phyloP scores from a whole-genome alignment of 2,888 invertebrate genomes.

The Nemotelus nigrinus region DNA sequence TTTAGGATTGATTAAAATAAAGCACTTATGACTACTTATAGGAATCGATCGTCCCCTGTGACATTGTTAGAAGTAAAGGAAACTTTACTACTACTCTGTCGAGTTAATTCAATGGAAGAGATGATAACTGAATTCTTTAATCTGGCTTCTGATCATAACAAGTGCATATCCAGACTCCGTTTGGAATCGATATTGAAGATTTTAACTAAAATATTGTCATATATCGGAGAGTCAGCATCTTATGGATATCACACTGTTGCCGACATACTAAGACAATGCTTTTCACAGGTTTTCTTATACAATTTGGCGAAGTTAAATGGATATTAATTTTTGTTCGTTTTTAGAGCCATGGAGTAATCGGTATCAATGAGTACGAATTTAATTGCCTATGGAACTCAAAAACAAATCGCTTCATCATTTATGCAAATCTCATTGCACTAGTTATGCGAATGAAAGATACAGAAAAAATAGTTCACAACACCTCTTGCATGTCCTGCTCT shows the following conservation, averaged over 20 bases:
- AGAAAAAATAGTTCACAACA: constrained; percentile 60
- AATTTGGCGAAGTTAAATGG: neutral
- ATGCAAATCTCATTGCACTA: constrained; percentile 61
- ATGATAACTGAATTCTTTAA: constrained; percentile 59
- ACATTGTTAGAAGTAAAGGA: constrained; percentile 62
- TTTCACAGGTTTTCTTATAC: constrained; percentile 53
- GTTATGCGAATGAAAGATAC: constrained; percentile 63
- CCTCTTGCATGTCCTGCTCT: constrained; percentile 59
- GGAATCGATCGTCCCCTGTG: constrained; percentile 60
- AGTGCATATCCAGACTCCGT: constrained; percentile 59
- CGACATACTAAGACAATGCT: constrained; percentile 60
- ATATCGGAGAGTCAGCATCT: constrained; percentile 60
- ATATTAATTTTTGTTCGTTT: constrained; percentile 34
- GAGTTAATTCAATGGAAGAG: constrained; percentile 58
- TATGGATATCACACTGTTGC: constrained; percentile 60
- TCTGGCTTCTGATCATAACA: constrained; percentile 57
- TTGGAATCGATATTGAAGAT: constrained; percentile 60
- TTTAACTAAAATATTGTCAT: constrained; percentile 60
- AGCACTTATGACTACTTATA: constrained; percentile 48
- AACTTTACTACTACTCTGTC: constrained; percentile 61
- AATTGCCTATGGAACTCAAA: constrained; percentile 60
- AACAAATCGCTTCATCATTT: constrained; percentile 61
- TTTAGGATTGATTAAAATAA: neutral
- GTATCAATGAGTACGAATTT: constrained; percentile 61
- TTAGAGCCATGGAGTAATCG: constrained; percentile 57